Evolutionary conservation across 2,113 vertebrate genomes (phyloP).

Genomic region (Polypterus senegalus): DNA sequence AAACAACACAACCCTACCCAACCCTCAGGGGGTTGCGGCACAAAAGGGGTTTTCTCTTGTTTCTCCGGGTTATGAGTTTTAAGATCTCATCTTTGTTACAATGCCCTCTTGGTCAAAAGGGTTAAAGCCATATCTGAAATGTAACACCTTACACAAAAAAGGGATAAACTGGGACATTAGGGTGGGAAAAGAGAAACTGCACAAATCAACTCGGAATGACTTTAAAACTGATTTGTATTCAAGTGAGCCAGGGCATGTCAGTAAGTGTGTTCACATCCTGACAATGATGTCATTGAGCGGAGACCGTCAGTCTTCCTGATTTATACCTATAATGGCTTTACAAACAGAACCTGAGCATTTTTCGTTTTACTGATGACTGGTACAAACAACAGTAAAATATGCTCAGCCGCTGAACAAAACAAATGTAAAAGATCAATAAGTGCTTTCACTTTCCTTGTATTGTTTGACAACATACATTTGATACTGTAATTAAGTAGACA

Average conservation of each 20-base stretch:
- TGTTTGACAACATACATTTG: too few relatives aligned
- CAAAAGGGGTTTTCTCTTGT: too few relatives aligned
- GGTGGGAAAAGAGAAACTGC: slow-evolving; percentile 17
- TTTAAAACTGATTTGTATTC: slow-evolving; percentile 27
- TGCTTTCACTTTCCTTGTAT: too few relatives aligned
- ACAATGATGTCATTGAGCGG: slow-evolving; percentile 16
- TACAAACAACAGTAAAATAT: too few relatives aligned
- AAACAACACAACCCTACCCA: too few relatives aligned
- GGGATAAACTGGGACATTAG: not conserved
- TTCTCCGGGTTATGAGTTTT: slow-evolving; percentile 3
- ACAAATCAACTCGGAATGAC: slow-evolving; percentile 23
- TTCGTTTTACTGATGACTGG: too few relatives aligned
- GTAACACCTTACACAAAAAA: too few relatives aligned
- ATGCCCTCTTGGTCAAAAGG: not conserved
- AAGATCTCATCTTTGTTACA: not conserved
- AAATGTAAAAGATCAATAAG: too few relatives aligned
- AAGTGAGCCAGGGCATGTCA: slow-evolving; percentile 1
- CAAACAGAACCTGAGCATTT: slow-evolving; percentile 3
- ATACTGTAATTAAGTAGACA: too few relatives aligned
- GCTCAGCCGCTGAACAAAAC: too few relatives aligned
- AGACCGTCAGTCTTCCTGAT: slow-evolving; percentile 15
- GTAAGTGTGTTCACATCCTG: slow-evolving; percentile 7
- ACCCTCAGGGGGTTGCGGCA: too few relatives aligned
- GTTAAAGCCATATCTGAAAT: too few relatives aligned
- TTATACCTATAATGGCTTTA: slow-evolving; percentile 13